phyloP scores from a whole-genome alignment of 2,797 vertebrate genomes.

The Champsocephalus gunnari region DNA sequence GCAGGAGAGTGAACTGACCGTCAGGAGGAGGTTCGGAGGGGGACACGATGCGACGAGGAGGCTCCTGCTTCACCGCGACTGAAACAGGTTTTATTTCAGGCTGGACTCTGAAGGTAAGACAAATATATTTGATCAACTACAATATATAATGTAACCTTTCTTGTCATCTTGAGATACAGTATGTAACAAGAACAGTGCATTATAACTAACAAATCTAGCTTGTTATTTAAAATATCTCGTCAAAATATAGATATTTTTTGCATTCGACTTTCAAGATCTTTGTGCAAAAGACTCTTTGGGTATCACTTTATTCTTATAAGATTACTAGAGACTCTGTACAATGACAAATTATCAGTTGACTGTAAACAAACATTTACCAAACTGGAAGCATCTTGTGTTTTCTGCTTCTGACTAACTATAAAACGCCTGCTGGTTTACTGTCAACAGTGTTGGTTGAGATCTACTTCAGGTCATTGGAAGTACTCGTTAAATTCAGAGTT shows the following conservation, averaged over 20 bases:
- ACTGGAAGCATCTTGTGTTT: not conserved
- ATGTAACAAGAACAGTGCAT: not conserved
- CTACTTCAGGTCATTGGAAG: not conserved
- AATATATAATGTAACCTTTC: not conserved
- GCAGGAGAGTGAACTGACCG: conserved; percentile 63
- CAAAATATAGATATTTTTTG: no score
- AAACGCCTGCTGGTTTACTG: conserved; percentile 18
- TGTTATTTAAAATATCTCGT: not conserved
- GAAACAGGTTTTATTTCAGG: conserved; percentile 55
- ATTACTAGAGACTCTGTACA: not conserved
- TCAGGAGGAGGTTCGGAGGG: conserved; percentile 69
- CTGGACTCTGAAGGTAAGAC: conserved; percentile 61
- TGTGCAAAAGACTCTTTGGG: not conserved
- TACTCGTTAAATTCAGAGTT: conserved; percentile 1
- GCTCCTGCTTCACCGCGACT: conserved; percentile 61
- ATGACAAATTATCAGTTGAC: not conserved
- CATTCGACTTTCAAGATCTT: not conserved
- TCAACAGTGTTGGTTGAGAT: conserved; percentile 11
- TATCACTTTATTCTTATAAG: not conserved
- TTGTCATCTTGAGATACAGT: not conserved
- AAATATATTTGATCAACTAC: not conserved
- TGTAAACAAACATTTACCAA: not conserved
- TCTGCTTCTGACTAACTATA: not conserved
- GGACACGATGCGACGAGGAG: conserved; percentile 46
- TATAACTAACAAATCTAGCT: not conserved